Evolutionary conservation across 2,797 vertebrate genomes (phyloP), one percentile per base, ranked within the genome.

Genomic region (Melanotaenia parkinsoni): DNA sequence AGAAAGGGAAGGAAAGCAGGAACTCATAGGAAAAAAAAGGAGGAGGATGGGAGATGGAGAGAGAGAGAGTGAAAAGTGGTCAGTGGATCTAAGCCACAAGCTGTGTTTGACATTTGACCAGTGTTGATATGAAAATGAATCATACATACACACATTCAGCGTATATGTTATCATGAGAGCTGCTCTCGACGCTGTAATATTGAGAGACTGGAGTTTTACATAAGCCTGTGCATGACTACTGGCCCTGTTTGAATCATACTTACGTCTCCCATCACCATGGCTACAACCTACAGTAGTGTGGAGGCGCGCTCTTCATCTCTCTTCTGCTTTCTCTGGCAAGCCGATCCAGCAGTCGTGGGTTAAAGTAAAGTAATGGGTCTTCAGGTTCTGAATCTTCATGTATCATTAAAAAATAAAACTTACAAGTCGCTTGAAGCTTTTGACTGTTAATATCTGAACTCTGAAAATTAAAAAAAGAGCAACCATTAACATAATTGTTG

Each of bases 261-360:
- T 92, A 88, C 74, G 61, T 90, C 86, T 90, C 81, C 66, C 76
- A 88, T 94, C 92, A 87, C 92, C 91, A 92, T 94, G 92, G 90
- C 88, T 91, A 92, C 92, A 89, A 86, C 89, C 89, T 90, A 88
- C 91, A 91, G 89, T 84, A 81, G 79, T 91, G 91, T 91, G 90
- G 87, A 92, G 92, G 91, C 85, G 83, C 76, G 10, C 80, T 86
- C 83, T 74, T 74, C 86, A 81, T 90, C 83, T 78, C 81, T 80
- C 77, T 74, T 20, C 43, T 81, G 78, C 86, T 80, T 72, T 89
- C 84, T 75, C 85, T 73, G 72, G 80, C 58, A 53, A 90, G 80
- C 67, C 28, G 35, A 85, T 77, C 75, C 81, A 77, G 38, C 83
- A 86, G 82, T 68, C 56, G 75, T 88, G 86, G 86, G 86, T 88